A percentile compares a stretch with the other conserved stretches of the same genome.
phyloP scores from a whole-genome alignment of 2,888 invertebrate species.

The Tholera decimalis region DNA sequence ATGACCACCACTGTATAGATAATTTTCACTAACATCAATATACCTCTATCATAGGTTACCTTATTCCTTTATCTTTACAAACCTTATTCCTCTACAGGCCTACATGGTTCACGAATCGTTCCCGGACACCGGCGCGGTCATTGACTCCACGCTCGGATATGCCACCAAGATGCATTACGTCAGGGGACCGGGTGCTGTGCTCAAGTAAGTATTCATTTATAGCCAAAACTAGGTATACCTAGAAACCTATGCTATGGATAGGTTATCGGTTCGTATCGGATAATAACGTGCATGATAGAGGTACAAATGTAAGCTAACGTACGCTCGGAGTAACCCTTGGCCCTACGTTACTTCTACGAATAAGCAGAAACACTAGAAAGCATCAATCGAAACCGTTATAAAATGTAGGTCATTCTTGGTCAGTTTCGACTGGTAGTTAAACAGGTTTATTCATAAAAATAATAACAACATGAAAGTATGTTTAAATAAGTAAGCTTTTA shows the following conservation, averaged over 20 bases:
- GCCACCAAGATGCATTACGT: slow-evolving; percentile 94
- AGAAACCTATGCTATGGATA: too few relatives aligned
- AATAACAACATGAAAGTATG: too few relatives aligned
- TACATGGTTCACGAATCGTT: slow-evolving; percentile 98
- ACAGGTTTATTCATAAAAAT: too few relatives aligned
- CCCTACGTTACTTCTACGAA: background rate
- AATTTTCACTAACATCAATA: too few relatives aligned
- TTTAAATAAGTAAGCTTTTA: too few relatives aligned
- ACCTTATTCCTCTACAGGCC: slow-evolving; percentile 77
- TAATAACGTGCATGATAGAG: too few relatives aligned
- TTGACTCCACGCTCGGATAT: slow-evolving; percentile 97
- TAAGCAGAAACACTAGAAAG: background rate
- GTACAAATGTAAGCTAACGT: too few relatives aligned
- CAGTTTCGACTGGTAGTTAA: background rate
- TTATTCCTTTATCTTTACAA: background rate
- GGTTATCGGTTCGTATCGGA: too few relatives aligned
- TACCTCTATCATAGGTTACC: too few relatives aligned
- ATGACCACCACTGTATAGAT: too few relatives aligned
- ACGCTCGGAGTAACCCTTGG: background rate
- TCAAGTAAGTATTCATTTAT: slow-evolving; percentile 82
- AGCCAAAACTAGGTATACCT: background rate
- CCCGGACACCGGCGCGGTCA: slow-evolving; percentile 94
- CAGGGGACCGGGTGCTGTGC: slow-evolving; percentile 90
- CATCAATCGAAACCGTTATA: background rate
- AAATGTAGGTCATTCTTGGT: slow-evolving; percentile 4